Evolutionary conservation across 2,888 invertebrate species (phyloP), one percentile per base, ranked within the genome.

Genomic region (Sphaerophoria rueppellii): DNA sequence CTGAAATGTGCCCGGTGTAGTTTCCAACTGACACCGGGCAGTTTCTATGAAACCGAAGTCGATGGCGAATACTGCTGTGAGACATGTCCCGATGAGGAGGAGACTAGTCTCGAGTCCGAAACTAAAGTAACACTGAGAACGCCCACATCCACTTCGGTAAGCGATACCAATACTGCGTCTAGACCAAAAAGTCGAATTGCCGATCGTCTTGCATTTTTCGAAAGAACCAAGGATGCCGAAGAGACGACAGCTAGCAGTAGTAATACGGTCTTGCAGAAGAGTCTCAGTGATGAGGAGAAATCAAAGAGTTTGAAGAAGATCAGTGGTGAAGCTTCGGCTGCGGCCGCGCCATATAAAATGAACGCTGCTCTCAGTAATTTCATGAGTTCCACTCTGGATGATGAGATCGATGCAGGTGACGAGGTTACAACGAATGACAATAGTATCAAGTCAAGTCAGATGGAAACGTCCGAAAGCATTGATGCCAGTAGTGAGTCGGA

Each of bases 51-150:
- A 92, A 94, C 96, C 58, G 95, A 96, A 91, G 93, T 93, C 87
- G 94, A 94, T 88, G 95, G 95, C 88, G 94, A 95, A 88, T 96
- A 95, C 90, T 96, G 95, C 90, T 97, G 97, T 92, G 96, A 97
- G 93, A 95, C 95, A 87, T 97, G 97, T 92, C 96, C 96, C 73
- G 96, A 96, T 92, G 96, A 96, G 92, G 96, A 96, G 92, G 96
- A 96, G 88, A 90, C 90, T 86, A 86, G 88, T 9, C 35, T 81
- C 1, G 81, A 73, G 9, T 46, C 14, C 11, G 76, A 85, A 58
- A 48, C 73, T 9, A 34, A 76, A 24, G 76, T 40, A 5, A 40
- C 60, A 11, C 46, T 85, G 3, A 35, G 85, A 48, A 76, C 46
- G 60, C 72, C 67, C 43, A 52, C 81, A 12, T 14, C 70, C 6